Conservation (phyloP, 2,113 vertebrate genomes). For the Tinamus guttatus region DNA sequence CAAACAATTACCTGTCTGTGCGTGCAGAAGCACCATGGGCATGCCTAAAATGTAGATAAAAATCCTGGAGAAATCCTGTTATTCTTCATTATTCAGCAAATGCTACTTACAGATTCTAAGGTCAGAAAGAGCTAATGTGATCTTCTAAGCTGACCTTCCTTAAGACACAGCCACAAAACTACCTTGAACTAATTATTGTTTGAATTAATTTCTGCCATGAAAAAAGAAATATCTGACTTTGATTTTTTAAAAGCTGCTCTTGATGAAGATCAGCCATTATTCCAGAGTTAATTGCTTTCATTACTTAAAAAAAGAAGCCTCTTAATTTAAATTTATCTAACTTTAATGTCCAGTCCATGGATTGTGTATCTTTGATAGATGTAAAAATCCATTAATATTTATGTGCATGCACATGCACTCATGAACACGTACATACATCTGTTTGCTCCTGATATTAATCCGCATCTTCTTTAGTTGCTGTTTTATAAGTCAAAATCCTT, state of each 20-base stretch:
- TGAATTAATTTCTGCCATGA: neutral
- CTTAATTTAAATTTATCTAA: neutral
- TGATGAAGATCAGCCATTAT: neutral
- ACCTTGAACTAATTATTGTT: neutral
- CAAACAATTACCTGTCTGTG: neutral
- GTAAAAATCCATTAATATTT: neutral
- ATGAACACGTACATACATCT: neutral
- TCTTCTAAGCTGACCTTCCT: neutral
- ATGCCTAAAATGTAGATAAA: neutral
- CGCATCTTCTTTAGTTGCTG: neutral
- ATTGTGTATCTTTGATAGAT: neutral
- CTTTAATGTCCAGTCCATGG: neutral
- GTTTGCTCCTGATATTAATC: neutral
- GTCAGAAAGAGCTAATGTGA: neutral
- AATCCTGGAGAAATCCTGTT: neutral
- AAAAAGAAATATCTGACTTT: neutral
- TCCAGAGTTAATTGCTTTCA: neutral
- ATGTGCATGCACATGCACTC: neutral
- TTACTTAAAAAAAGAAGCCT: neutral
- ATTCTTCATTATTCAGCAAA: neutral
- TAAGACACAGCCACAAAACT: neutral
- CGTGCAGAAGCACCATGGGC: neutral
- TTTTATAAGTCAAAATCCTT: neutral
- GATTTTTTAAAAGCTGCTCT: neutral
- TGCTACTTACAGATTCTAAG: neutral